Conservation (phyloP, 92 coral and sea anemone genomes). For the Siderastrea radians region DNA sequence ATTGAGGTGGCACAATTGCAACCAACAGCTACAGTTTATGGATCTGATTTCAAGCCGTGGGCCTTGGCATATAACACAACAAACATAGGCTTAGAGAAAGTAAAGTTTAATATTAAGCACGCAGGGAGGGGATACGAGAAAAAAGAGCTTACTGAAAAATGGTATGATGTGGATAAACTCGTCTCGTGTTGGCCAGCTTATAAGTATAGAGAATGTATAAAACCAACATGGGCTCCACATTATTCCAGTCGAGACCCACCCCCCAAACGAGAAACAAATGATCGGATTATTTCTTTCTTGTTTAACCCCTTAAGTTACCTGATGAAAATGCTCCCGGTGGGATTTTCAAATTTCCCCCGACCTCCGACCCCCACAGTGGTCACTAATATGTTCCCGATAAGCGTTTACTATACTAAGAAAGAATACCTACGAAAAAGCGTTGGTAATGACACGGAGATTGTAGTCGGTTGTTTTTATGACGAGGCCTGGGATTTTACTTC, state of each 20-base stretch:
- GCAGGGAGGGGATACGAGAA: background rate
- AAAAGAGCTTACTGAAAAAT: background rate
- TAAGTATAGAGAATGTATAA: background rate
- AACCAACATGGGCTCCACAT: too few species aligned
- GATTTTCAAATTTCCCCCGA: too few species aligned
- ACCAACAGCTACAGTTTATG: background rate
- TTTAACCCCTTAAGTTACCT: background rate
- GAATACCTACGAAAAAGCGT: too few species aligned
- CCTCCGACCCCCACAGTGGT: too few species aligned
- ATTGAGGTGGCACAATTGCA: background rate
- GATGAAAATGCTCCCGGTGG: background rate
- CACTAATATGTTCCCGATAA: too few species aligned
- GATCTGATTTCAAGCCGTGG: background rate
- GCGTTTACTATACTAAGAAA: too few species aligned
- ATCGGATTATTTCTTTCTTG: background rate
- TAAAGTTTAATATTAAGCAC: background rate
- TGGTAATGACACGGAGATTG: too few species aligned
- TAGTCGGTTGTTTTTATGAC: too few species aligned
- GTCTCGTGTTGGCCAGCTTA: background rate
- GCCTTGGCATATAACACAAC: background rate
- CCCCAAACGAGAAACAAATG: background rate
- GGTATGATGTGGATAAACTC: background rate
- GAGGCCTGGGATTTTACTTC: too few species aligned
- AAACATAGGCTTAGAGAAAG: background rate
- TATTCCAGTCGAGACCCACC: background rate